Conservation (phyloP, 1,140 invertebrate species). For the Nilaparvata lugens region DNA sequence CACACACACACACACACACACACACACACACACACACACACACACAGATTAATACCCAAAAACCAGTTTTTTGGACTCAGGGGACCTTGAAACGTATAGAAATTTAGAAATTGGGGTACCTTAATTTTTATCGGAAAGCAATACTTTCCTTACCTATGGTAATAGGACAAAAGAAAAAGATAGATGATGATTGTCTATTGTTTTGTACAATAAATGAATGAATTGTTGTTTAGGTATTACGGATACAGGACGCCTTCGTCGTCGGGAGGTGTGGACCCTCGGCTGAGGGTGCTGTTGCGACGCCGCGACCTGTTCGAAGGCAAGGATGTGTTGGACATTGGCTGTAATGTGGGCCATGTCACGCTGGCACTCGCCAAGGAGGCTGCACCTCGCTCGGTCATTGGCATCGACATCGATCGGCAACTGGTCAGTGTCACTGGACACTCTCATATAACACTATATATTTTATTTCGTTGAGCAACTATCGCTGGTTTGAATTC, state of each 20-base stretch:
- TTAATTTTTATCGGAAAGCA: no score
- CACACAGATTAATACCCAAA: no score
- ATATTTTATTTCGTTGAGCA: no score
- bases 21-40: no score
- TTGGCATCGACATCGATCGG: constrained; percentile 93
- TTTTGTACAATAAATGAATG: constrained; percentile 4
- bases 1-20: no score
- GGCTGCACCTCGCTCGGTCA: constrained; percentile 70
- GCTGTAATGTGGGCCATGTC: constrained; percentile 94
- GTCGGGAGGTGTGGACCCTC: constrained; percentile 60
- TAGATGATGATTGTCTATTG: no score
- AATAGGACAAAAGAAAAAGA: no score
- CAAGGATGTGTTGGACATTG: constrained; percentile 92
- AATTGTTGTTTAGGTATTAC: constrained; percentile 68
- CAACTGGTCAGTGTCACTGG: constrained; percentile 24
- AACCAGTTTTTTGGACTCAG: no score
- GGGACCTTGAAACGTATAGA: no score
- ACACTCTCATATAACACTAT: neutral
- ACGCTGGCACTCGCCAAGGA: constrained; percentile 79
- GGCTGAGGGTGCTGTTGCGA: constrained; percentile 68
- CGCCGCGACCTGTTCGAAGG: constrained; percentile 75
- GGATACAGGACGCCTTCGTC: constrained; percentile 81
- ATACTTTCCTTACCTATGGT: no score
- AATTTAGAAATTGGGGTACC: no score
- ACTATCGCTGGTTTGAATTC: no score